Evolutionary conservation across 1,140 invertebrate species (phyloP).

Genomic region (Coelopa frigida): DNA sequence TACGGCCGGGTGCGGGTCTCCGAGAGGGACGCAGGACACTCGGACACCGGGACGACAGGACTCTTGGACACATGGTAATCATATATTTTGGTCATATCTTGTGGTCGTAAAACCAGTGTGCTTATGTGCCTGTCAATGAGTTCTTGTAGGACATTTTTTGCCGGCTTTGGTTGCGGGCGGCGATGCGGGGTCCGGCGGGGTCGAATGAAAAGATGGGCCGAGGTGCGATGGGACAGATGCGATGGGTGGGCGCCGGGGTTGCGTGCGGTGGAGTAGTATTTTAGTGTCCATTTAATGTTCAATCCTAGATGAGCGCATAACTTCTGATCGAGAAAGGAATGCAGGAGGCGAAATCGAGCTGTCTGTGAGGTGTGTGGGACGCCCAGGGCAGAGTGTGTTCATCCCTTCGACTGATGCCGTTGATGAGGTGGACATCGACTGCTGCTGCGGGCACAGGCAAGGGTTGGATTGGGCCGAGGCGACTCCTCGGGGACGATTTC

Average conservation of each 20-base stretch:
- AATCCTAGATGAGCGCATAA: conserved; percentile 45
- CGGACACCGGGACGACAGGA: neutral
- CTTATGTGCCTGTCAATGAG: conserved; percentile 46
- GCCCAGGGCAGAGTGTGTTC: too few relatives aligned
- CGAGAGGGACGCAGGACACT: neutral
- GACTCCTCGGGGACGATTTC: too few relatives aligned
- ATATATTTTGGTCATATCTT: conserved; percentile 46
- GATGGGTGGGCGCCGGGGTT: conserved; percentile 7
- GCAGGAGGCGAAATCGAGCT: conserved; percentile 7
- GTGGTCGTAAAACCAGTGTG: conserved; percentile 45
- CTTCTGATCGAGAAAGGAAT: conserved; percentile 40
- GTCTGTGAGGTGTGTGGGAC: too few relatives aligned
- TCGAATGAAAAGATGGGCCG: neutral
- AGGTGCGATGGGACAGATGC: conserved; percentile 3
- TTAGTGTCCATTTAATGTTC: conserved; percentile 45
- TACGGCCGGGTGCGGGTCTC: too few relatives aligned
- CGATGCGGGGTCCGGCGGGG: neutral
- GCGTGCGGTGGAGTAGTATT: conserved; percentile 44
- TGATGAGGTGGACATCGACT: too few relatives aligned
- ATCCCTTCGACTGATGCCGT: too few relatives aligned
- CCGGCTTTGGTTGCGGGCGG: conserved; percentile 3
- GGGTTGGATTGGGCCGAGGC: too few relatives aligned
- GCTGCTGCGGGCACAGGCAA: too few relatives aligned
- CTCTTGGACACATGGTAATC: conserved; percentile 42
- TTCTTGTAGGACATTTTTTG: conserved; percentile 40